Conservation (phyloP, 2,888 invertebrate species). For the Nymphalis urticae region DNA sequence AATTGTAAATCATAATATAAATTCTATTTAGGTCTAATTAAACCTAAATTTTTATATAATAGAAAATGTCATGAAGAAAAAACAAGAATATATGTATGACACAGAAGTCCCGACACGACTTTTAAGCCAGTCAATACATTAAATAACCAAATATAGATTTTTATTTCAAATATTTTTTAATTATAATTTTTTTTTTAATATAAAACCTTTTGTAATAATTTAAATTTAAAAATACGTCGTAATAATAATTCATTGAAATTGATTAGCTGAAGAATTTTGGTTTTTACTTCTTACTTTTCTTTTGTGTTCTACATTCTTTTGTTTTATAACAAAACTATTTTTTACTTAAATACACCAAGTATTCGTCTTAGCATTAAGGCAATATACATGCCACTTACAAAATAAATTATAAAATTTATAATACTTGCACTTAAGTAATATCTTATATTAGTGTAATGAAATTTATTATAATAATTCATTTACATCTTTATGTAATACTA, state of each 20-base stretch:
- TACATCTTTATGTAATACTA: slow-evolving; percentile 22
- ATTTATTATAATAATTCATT: slow-evolving; percentile 19
- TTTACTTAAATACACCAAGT: too few relatives aligned
- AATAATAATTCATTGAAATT: not conserved
- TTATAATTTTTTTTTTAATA: not conserved
- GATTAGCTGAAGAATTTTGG: not conserved
- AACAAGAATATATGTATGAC: not conserved
- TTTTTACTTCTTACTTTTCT: not conserved
- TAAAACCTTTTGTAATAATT: too few relatives aligned
- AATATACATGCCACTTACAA: slow-evolving; percentile 10
- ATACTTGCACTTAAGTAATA: not conserved
- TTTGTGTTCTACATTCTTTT: not conserved
- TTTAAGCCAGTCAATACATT: not conserved
- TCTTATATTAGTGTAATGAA: slow-evolving; percentile 5
- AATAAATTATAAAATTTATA: not conserved
- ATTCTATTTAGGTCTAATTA: slow-evolving; percentile 16
- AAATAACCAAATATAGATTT: not conserved
- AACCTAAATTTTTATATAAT: not conserved
- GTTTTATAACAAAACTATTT: too few relatives aligned
- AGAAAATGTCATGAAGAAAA: not conserved
- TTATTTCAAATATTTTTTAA: not conserved
- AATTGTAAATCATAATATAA: slow-evolving; percentile 32
- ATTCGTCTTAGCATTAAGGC: slow-evolving; percentile 2
- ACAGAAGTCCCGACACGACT: not conserved
- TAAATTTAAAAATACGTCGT: not conserved